Evolutionary conservation across 2,113 vertebrate genomes (phyloP), one percentile per base, ranked within the genome.

Genomic region (Colaptes auratus): DNA sequence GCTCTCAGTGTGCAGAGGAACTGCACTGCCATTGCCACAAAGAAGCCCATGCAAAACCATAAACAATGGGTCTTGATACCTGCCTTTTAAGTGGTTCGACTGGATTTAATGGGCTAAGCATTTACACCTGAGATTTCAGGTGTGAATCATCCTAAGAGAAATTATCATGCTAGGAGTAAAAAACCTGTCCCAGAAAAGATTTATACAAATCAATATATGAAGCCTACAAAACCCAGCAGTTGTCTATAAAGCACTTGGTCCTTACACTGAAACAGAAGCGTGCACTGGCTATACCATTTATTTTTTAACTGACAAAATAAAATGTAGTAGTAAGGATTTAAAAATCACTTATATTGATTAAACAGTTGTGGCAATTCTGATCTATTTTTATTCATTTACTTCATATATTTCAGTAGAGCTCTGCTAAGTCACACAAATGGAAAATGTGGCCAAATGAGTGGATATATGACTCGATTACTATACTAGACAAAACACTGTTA

Each of bases 261-360:
- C 50, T 71, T 76, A 55, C 7, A 28, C 25, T 52, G 33, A 58
- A 89, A 53, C 14, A 66, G 21, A 19, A 84, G 58, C 30, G 18
- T 39, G 33, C 69, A 92, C 59, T 25, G 25, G 12, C 60, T 78
- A 23, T 18, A 35, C 7, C 10, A 55, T 48, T 33, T 48, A 39
- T 33, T 66, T 53, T 52, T 59, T 21, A 82, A 39, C 67, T 86
- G 82, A 74, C 69, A 83, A 91, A 73, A 85, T 89, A 83, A 95
- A 88, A 90, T 79, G 58, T 7, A 84, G 66, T 64, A 66, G 28
- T 46, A 70, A 91, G 78, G 23, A 69, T 79, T 96, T 88, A 73
- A 87, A 95, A 93, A 87, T 89, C 60, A 89, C 36, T 85, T 92
- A 13, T 85, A 93, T 91, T 82, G 89, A 96, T 87, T 89, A 91